Conservation (phyloP, 2,888 invertebrate species). For the Blomia tropicalis region DNA sequence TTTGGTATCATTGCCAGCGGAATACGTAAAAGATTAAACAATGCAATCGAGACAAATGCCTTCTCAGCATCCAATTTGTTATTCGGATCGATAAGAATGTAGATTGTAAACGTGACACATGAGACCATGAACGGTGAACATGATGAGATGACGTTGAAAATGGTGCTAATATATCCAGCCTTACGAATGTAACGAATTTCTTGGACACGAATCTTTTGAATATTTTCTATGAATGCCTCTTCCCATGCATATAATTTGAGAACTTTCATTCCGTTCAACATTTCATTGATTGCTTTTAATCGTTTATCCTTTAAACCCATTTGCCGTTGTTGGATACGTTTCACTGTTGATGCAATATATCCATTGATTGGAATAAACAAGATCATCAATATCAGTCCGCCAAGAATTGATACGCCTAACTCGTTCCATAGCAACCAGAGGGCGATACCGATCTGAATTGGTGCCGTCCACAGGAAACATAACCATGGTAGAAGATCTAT, state of each 20-base stretch:
- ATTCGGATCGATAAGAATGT: conserved; percentile 47
- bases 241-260: conserved; percentile 39
- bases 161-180: conserved; percentile 74
- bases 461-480: conserved; percentile 72
- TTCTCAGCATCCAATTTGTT: conserved; percentile 49
- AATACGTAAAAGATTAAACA: conserved; percentile 71
- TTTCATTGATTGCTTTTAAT: conserved; percentile 81
- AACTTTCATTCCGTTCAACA: conserved; percentile 69
- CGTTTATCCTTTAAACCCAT: conserved; percentile 86
- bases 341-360: conserved; percentile 46
- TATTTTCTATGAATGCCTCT: conserved; percentile 72
- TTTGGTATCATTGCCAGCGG: conserved; percentile 47
- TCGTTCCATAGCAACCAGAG: conserved; percentile 53
- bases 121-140: conserved; percentile 84
- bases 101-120: conserved; percentile 65
- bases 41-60: conserved; percentile 68
- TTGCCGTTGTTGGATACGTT: conserved; percentile 44
- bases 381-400: conserved; percentile 79
- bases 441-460: conserved; percentile 67
- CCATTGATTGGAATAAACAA: conserved; percentile 76
- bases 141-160: conserved; percentile 80
- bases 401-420: conserved; percentile 49
- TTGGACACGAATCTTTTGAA: conserved; percentile 65
- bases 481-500: conserved; percentile 66
- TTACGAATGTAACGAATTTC: conserved; percentile 76